Evolutionary conservation across 1,140 invertebrate genomes (phyloP).

Genomic region (Lepidurus packardi): DNA sequence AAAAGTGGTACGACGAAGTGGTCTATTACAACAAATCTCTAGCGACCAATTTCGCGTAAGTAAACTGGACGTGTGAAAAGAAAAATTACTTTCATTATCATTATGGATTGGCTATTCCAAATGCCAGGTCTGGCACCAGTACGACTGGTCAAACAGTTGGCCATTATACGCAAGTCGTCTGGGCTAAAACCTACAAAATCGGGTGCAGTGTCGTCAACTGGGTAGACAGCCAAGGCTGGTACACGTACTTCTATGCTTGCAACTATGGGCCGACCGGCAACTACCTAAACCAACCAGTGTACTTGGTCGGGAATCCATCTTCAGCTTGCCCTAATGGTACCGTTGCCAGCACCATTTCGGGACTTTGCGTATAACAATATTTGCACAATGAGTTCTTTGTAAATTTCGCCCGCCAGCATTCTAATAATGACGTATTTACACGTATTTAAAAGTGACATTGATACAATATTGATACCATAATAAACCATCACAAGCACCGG

Average conservation of each 20-base stretch:
- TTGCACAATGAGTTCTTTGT: too few relatives aligned
- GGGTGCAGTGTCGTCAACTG: constrained; percentile 38
- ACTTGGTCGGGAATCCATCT: not conserved
- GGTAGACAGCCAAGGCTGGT: constrained; percentile 33
- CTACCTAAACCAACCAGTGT: constrained; percentile 11
- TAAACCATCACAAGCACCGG: too few relatives aligned
- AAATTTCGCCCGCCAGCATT: too few relatives aligned
- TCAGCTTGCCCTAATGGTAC: constrained; percentile 19
- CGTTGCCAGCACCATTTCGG: not conserved
- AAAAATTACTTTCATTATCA: not conserved
- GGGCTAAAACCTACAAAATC: constrained; percentile 37
- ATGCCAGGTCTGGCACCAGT: constrained; percentile 32
- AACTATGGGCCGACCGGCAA: constrained; percentile 28
- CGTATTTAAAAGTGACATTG: too few relatives aligned
- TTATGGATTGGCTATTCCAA: not conserved
- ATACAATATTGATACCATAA: too few relatives aligned
- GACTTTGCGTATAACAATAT: constrained; percentile 29
- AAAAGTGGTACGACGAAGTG: constrained; percentile 40
- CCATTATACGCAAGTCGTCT: constrained; percentile 37
- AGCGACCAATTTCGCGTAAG: constrained; percentile 37
- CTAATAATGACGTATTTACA: too few relatives aligned
- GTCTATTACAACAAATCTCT: constrained; percentile 33
- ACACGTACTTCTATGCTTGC: constrained; percentile 31
- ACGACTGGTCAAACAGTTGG: constrained; percentile 33
- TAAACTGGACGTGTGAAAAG: not conserved